Base-by-base conservation (phyloP, 2,113 vertebrate species). In the Odocoileus hemionus region DNA sequence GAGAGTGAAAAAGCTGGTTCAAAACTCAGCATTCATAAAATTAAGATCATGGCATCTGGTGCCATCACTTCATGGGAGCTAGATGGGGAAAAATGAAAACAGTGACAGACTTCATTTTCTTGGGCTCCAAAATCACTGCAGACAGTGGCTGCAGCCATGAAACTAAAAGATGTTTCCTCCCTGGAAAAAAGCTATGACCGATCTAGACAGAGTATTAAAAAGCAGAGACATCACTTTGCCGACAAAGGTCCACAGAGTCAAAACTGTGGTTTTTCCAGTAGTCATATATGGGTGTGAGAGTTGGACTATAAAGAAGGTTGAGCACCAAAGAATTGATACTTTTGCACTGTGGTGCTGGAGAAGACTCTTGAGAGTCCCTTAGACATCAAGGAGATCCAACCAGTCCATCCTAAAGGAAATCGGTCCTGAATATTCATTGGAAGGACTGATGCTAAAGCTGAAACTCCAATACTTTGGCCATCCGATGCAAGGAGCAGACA, bases 361-460 rank as follows among this genome's bases (percentile, higher is more conserved):
- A 70, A 70, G 64, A 70, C n/a, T 70, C 64, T 70, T 21, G 64
- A 70, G n/a, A 70, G 64, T 70, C n/a, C 17, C 64, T 36, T 36
- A n/a, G 64, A 70, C 64, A 2, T 17, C 17, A 70, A 36, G 64
- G 64, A 36, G n/a, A 70, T 70, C n/a, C 17, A 70, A 70, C 17
- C 17, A 70, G 64, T 36, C n/a, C 64, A 36, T 70, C 64, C 64
- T 36, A 70, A 70, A 70, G 33, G 64, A 70, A 2, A 70, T 36
- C 2, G 21, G n/a, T 67, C n/a, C n/a, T 67, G n/a, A 36, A 36
- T 36, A 2, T 21, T 70, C 64, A 21, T 70, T 0, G 0, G 9
- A 70, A 70, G 2, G n/a, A 70, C 17, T 70, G 64, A 70, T 36
- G n/a, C 4, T 70, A 36, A 67, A 70, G n/a, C 64, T 70, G 64